Evolutionary conservation across 2,113 vertebrate genomes (phyloP), one percentile per base, ranked within the genome.

Genomic region (Laticauda laticaudata): DNA sequence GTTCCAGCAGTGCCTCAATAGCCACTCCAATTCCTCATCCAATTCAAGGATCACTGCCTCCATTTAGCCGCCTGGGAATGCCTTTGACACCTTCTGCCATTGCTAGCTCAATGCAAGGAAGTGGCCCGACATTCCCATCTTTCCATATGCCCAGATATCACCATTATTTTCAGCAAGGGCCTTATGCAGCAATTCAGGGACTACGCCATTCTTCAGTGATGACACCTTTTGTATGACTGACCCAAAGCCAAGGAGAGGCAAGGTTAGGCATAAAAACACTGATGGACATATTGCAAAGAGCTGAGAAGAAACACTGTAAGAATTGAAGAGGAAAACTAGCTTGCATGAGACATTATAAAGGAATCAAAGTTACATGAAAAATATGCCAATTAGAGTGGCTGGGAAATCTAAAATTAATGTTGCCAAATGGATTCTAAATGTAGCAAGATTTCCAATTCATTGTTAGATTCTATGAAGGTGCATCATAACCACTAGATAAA

Each of bases 81-180:
- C 98, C 99, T 91, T 98, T 99, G 10, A 98, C 99, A 0, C 98
- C 99, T 75, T 98, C 98, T 0, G 99, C 99, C 59, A 97, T 99
- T 92, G 98, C 99, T 45, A 98, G 98, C 93, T 98, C 98, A 95
- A 99, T 99, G 98, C 99, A 99, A 95, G 98, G 98, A 59, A 98
- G 98, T 1, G 99, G 99, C 20, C 99, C 99, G 0, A 98, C 99
- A 0, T 99, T 99, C 96, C 99, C 99, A 0, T 99, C 99, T 57
- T 99, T 99, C 97, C 99, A 99, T 98, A 99, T 99, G 99, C 99
- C 99, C 0, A 98, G 99, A 93, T 99, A 99, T 96, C 99, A 99
- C 95, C 99, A 99, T 96, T 99, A 99, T 96, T 99, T 99, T 92
- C 99, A 99, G 97, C 99, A 99, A 97, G 99, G 99, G 92, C 99